Percentiles rank a stretch among this genome's conserved stretches.
Conservation (phyloP, 37 sponge, comb jelly and placozoan species). For the Crambe crambe region DNA sequence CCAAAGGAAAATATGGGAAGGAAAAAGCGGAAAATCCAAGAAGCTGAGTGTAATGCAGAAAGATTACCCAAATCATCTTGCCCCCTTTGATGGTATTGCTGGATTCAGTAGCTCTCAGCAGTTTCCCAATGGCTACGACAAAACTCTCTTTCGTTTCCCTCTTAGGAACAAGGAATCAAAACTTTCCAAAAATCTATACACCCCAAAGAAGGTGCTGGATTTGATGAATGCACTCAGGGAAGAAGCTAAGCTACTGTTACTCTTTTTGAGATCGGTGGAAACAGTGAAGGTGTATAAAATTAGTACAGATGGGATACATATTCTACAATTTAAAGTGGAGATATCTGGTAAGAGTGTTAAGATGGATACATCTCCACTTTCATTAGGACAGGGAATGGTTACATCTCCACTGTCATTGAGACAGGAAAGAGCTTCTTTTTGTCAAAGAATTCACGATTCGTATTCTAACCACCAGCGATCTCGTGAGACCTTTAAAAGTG, state of each 20-base stretch:
- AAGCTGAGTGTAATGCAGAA: too few species aligned
- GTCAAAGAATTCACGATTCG: too few species aligned
- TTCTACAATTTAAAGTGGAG: background rate
- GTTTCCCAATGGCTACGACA: background rate
- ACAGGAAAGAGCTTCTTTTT: too few species aligned
- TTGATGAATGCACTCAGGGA: background rate
- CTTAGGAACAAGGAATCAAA: background rate
- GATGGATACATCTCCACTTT: too few species aligned
- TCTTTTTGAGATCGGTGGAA: conserved; percentile 10
- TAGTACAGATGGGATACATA: background rate
- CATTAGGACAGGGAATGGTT: too few species aligned
- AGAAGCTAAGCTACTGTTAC: conserved; percentile 12
- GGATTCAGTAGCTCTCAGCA: too few species aligned
- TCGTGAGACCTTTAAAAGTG: too few species aligned
- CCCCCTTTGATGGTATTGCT: too few species aligned
- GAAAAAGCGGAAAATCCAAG: conserved; percentile 14
- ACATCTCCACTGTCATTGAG: too few species aligned
- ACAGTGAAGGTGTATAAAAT: conserved; percentile 7
- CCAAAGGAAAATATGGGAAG: conserved; percentile 41
- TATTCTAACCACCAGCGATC: too few species aligned
- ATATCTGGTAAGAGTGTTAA: background rate
- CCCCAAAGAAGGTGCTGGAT: too few species aligned
- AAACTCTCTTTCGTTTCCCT: conserved; percentile 15
- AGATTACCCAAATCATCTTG: too few species aligned
- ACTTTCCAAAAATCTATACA: conserved; percentile 2